Evolutionary conservation across 2,888 invertebrate genomes (phyloP).

Genomic region (Odontocerum albicorne): DNA sequence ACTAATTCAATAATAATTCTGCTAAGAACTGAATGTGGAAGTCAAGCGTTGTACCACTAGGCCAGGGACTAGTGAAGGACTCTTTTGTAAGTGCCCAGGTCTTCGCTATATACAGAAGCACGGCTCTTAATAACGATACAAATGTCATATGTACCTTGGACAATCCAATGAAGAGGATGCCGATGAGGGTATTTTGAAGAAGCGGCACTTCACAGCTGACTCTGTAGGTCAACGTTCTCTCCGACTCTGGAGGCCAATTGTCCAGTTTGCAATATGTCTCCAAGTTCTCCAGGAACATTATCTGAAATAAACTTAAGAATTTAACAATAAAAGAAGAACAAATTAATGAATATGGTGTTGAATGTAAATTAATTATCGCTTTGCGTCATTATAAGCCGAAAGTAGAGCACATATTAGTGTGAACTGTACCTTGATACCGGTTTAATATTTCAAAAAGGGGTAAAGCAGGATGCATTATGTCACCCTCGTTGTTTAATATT

Average conservation of each 20-base stretch:
- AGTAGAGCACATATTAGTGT: neutral
- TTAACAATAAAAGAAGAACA: neutral
- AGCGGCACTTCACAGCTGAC: conserved; percentile 88
- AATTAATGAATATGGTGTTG: neutral
- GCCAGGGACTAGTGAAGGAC: no score
- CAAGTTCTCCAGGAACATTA: conserved; percentile 73
- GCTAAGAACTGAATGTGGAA: no score
- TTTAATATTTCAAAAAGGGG: no score
- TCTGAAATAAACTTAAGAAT: conserved; percentile 41
- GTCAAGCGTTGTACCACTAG: no score
- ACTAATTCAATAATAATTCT: no score
- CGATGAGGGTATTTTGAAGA: conserved; percentile 79
- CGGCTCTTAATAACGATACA: no score
- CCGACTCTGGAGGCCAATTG: conserved; percentile 92
- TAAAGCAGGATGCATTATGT: no score
- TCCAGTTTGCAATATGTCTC: conserved; percentile 82
- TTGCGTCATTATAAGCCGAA: neutral
- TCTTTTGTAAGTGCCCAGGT: no score
- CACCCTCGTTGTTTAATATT: no score
- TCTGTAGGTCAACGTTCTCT: conserved; percentile 75
- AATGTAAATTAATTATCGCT: neutral
- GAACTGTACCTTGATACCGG: no score
- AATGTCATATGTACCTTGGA: conserved; percentile 67
- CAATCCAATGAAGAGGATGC: conserved; percentile 81
- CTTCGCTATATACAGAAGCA: no score